Evolutionary conservation across 2,888 invertebrate genomes (phyloP).

Genomic region (Xestoiulus laeticollis): DNA sequence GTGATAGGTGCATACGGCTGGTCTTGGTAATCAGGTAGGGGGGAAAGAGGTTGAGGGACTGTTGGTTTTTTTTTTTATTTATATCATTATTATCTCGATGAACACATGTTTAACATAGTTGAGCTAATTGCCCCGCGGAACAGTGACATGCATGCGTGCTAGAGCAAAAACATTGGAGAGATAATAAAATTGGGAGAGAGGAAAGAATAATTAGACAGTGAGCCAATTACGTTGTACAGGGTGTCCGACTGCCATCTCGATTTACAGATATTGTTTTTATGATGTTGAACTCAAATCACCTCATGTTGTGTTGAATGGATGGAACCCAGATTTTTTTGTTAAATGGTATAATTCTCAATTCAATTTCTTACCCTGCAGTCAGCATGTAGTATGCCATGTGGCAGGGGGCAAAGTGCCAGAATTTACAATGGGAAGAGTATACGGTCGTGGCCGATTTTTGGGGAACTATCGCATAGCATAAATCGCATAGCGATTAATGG

Average conservation of each 20-base stretch:
- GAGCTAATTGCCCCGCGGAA: slow-evolving; percentile 28
- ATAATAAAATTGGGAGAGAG: background rate
- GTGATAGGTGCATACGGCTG: background rate
- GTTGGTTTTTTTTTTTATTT: slow-evolving; percentile 13
- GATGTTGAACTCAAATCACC: too few species aligned
- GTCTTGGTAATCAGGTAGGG: background rate
- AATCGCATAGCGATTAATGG: too few species aligned
- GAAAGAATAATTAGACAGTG: background rate
- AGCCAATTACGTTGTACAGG: background rate
- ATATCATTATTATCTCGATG: slow-evolving; percentile 37
- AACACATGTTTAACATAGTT: slow-evolving; percentile 37
- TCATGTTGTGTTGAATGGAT: too few species aligned
- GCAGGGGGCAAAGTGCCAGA: too few species aligned
- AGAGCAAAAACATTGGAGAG: background rate
- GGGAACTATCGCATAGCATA: too few species aligned
- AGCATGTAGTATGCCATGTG: too few species aligned
- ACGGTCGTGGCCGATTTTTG: too few species aligned
- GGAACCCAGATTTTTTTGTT: too few species aligned
- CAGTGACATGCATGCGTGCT: background rate
- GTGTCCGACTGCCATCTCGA: background rate
- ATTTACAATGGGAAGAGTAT: too few species aligned
- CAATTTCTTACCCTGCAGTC: too few species aligned
- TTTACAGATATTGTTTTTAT: too few species aligned
- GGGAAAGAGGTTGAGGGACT: background rate
- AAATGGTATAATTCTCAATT: too few species aligned